Evolutionary conservation across 1,140 invertebrate genomes (phyloP), one percentile per base, ranked within the genome.

Genomic region (Drosophila parabipectinata): DNA sequence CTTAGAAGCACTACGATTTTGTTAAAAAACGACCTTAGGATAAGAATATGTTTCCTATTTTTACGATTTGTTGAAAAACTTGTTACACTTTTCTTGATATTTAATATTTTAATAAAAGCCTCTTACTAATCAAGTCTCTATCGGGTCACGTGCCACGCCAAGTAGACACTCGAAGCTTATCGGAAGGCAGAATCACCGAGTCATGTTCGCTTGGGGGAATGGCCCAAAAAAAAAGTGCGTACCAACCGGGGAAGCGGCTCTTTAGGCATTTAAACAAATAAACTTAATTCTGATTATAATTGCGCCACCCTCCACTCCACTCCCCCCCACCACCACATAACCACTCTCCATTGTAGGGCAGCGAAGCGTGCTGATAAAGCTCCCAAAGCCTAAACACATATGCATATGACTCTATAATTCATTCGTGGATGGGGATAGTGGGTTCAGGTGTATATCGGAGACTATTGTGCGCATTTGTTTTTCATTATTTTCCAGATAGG

Each of bases 291-390:
- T 66, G 55, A 55, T 77, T 77, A 72, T 72, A 59, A 72, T 72
- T 72, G 69, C 57, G 66, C 68, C 54, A 50, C 28, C 28, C 52
- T 15, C 55, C 44, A 9, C 10, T 24, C 8, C 28, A 8, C 8
- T 6, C 14, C 21, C 48, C n/a, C 3, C 26, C 37, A 15, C 18
- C 32, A 4, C 5, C 5, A 28, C 26, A 6, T 6, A 26, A 26
- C 26, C 26, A 28, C 26, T 7, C 8, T 12, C 34, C 34, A 37
- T n/a, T 37, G 34, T 44, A 15, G 10, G 5, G 7, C 75, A 67
- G 30, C 60, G 39, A 48, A 50, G 60, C 76, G 60, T 72, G 54
- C 55, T 78, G 79, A 83, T 78, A 73, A 84, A 83, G 79, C 48
- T 60, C 24, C 1, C 63, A 62, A 62, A 44, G 54, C 50, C 41